phyloP scores from a whole-genome alignment of 2,113 vertebrate species.

The Antennarius striatus region DNA sequence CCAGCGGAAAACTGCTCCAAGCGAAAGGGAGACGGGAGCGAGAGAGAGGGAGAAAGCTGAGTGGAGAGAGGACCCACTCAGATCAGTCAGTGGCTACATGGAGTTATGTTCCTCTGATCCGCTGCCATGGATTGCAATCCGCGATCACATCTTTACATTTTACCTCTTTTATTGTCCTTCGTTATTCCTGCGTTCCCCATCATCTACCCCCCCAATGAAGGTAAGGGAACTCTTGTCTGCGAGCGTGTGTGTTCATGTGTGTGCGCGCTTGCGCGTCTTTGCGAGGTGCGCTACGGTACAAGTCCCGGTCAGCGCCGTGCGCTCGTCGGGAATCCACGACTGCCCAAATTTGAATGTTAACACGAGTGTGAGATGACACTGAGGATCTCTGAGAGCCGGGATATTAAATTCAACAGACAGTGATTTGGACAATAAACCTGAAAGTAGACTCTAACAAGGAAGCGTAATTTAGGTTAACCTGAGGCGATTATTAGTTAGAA shows the following conservation, averaged over 20 bases:
- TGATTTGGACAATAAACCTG: constrained; percentile 34
- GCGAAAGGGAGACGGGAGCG: constrained; percentile 57
- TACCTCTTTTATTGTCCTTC: constrained; percentile 72
- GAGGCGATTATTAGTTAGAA: constrained; percentile 32
- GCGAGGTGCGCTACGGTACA: constrained; percentile 18
- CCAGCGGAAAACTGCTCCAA: constrained; percentile 76
- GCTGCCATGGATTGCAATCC: constrained; percentile 90
- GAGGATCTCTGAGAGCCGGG: neutral
- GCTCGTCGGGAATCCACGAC: neutral
- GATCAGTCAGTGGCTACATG: constrained; percentile 90
- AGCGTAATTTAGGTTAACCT: constrained; percentile 14
- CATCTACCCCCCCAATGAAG: constrained; percentile 89
- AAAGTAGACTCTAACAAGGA: neutral
- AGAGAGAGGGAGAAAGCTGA: constrained; percentile 61
- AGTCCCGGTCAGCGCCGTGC: too few relatives aligned
- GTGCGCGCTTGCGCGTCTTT: neutral
- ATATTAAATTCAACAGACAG: neutral
- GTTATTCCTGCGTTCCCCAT: constrained; percentile 73
- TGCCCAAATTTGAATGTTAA: constrained; percentile 23
- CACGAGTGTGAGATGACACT: constrained; percentile 8
- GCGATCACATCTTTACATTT: constrained; percentile 75
- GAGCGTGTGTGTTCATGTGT: constrained; percentile 8
- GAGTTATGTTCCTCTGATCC: constrained; percentile 91
- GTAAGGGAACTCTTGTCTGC: constrained; percentile 75
- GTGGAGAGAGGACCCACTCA: constrained; percentile 77